Base-by-base conservation (phyloP, 1,140 invertebrate species). In the Polypedilum vanderplanki region DNA sequence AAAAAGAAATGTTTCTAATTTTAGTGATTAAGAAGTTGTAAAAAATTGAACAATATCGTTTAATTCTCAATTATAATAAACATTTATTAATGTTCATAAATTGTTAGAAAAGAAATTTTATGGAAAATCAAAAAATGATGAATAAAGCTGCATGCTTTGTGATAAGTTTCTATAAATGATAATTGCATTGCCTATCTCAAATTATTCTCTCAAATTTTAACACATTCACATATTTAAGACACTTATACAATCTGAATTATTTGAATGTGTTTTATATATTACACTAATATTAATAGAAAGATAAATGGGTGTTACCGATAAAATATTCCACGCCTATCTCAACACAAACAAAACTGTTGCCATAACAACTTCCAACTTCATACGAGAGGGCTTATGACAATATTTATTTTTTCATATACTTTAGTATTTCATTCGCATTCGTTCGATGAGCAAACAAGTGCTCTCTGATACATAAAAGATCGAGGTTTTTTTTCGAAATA, bases 371-470 rank as follows among this genome's bases (percentile, higher is more conserved):
- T 20, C n/a, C 7, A 18, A 17, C 64, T n/a, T n/a, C n/a, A n/a
- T n/a, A n/a, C 18, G 18, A 67, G 18, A 67, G 18, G 8, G 64
- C 64, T 67, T 67, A 70, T 70, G 65, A 70, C 4, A 70, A 70
- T 70, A 70, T 70, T 70, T 70, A 70, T 70, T 70, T 70, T 67
- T 70, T 20, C 65, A 20, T 70, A 70, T 70, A 70, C 18, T 70
- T 70, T 70, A 70, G 65, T 70, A 22, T 70, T 70, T 70, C 17
- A 20, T 70, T 70, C 65, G 65, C 65, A 20, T 70, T 70, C 65
- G 65, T 70, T 70, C 65, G 65, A 57, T n/a, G 65, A 70, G 65
- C 65, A 70, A 70, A 70, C 65, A 70, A 70, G 65, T 70, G 65
- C 65, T 70, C 65, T 70, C n/a, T 18, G 65, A 20, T 70, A 70